These are phyloP conservation scores for Carpatolechia fugitivella DNA, from an alignment of 2,888 invertebrate genomes.

Conservation along the genomic window DNA sequence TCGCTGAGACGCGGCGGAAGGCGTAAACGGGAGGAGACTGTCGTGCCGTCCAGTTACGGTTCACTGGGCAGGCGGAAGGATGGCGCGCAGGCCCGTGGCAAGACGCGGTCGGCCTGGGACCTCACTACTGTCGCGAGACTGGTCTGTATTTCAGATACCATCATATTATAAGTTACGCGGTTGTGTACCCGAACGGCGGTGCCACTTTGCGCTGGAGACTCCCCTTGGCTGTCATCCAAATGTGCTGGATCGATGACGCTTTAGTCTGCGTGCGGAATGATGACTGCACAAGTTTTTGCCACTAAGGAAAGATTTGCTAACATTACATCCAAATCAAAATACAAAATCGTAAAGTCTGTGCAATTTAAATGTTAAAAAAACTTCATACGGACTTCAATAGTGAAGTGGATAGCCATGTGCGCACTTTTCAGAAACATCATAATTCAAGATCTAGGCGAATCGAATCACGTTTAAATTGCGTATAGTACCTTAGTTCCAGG, in stretches of 20 bases:
- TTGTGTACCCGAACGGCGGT: constrained; percentile 23
- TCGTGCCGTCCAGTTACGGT: constrained; percentile 68
- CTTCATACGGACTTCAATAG: too few relatives aligned
- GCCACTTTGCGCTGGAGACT: constrained; percentile 53
- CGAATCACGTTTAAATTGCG: too few relatives aligned
- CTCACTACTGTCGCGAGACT: constrained; percentile 77
- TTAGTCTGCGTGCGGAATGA: constrained; percentile 54
- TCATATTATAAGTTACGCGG: constrained; percentile 21
- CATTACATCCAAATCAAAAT: too few relatives aligned
- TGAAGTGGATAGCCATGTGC: too few relatives aligned
- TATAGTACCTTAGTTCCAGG: too few relatives aligned
- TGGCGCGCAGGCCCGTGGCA: constrained; percentile 64
- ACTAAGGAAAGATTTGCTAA: too few relatives aligned
- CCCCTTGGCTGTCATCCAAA: constrained; percentile 68
- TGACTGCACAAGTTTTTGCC: constrained; percentile 42
- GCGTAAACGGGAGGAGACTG: constrained; percentile 65
- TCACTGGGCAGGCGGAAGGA: constrained; percentile 75
- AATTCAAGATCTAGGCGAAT: too few relatives aligned
- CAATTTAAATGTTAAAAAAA: too few relatives aligned
- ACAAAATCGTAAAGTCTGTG: too few relatives aligned
- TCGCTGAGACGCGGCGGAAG: constrained; percentile 83
- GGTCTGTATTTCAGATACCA: constrained; percentile 66
- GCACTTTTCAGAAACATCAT: too few relatives aligned
- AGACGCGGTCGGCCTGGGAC: constrained; percentile 81
- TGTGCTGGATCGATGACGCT: constrained; percentile 66